These are phyloP conservation scores for Prietella phreatophila DNA, from an alignment of 2,113 vertebrate genomes.

Conservation along the genomic window DNA sequence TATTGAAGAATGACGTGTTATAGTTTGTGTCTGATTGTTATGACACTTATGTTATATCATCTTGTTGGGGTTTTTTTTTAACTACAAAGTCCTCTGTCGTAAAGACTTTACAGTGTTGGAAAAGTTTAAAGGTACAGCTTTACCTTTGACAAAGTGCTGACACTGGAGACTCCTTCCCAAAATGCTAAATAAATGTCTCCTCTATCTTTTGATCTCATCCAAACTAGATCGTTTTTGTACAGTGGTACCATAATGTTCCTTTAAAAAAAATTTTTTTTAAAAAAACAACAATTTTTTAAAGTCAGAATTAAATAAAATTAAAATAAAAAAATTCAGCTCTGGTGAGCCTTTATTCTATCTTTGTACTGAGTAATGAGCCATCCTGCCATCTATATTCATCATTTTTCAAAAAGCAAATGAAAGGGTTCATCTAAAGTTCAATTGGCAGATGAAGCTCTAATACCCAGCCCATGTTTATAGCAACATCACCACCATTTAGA, in stretches of 20 bases:
- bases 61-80: background rate
- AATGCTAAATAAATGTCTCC: background rate
- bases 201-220: background rate
- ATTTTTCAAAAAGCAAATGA: background rate
- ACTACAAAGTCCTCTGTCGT: background rate
- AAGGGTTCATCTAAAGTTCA: background rate
- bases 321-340: background rate
- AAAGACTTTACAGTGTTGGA: background rate
- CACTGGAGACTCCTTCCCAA: background rate
- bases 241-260: background rate
- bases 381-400: background rate
- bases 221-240: background rate
- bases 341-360: background rate
- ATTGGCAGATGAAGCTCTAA: background rate
- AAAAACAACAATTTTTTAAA: too few relatives aligned
- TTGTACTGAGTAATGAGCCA: background rate
- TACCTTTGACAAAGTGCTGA: background rate
- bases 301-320: background rate
- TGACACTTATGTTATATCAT: background rate
- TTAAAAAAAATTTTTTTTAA: too few relatives aligned
- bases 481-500: constrained; percentile 2
- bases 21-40: background rate
- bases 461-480: background rate
- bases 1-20: background rate
- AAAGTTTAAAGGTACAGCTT: background rate